Conservation (phyloP, 2,797 vertebrate species). For the Characodon lateralis region DNA sequence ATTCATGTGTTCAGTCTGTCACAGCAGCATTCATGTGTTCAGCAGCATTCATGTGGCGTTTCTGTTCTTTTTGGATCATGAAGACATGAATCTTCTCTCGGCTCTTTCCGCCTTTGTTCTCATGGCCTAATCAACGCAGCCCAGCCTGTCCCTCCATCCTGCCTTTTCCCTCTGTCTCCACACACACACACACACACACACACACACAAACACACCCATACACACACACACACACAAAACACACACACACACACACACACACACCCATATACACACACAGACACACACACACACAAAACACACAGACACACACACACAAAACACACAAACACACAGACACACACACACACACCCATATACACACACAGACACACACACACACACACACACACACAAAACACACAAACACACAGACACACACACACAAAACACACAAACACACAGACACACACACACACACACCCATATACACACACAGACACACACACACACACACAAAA, state of each 20-base stretch:
- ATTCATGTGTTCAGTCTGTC: too few relatives aligned
- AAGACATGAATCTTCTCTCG: conserved; percentile 25
- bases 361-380: conserved; percentile 5
- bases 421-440: not conserved
- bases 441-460: conserved; percentile 12
- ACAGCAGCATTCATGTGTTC: too few relatives aligned
- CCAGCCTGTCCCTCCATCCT: conserved; percentile 13
- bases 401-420: too few relatives aligned
- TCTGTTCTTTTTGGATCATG: conserved; percentile 55
- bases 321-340: conserved; percentile 14
- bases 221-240: conserved; percentile 10
- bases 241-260: conserved; percentile 4
- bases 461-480: conserved; percentile 8
- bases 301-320: not conserved
- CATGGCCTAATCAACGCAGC: conserved; percentile 24
- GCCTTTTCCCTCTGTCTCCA: not conserved
- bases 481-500: conserved; percentile 8
- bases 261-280: not conserved
- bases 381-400: conserved; percentile 11
- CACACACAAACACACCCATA: conserved; percentile 2
- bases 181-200: conserved; percentile 15
- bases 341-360: conserved; percentile 7
- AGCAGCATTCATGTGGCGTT: conserved; percentile 15
- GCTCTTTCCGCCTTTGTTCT: conserved; percentile 25
- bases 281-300: too few relatives aligned